These are phyloP conservation scores for Nemopilema nomurai DNA, from an alignment of 30 jellyfish, hydroid and myxozoan genomes.

Conservation along the genomic window DNA sequence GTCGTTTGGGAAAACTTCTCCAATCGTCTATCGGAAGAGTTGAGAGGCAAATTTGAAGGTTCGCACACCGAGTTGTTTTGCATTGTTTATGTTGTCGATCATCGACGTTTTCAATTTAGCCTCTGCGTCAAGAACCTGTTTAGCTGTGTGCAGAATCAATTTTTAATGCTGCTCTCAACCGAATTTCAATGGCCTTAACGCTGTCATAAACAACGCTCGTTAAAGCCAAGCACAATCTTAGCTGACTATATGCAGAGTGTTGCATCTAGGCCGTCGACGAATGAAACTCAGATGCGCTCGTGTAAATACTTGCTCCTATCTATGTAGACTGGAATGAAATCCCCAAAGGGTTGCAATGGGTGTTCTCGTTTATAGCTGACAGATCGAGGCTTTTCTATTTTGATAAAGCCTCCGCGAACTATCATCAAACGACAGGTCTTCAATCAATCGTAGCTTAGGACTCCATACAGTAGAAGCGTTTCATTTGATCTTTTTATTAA, in stretches of 20 bases:
- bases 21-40: constrained; percentile 59
- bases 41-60: constrained; percentile 56
- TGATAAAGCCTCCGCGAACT: too few relatives aligned
- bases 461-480: neutral
- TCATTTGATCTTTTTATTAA: too few relatives aligned
- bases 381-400: too few relatives aligned
- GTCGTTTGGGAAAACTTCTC: constrained; percentile 68
- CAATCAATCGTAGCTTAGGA: neutral
- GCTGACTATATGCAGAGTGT: neutral
- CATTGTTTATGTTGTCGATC: neutral
- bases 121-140: neutral
- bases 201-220: neutral
- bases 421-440: too few relatives aligned
- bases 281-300: neutral
- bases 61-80: too few relatives aligned
- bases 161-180: neutral
- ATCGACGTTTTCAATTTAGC: neutral
- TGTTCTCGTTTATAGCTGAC: neutral
- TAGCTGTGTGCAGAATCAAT: neutral
- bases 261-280: neutral
- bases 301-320: neutral
- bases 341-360: too few relatives aligned
- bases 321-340: neutral
- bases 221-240: neutral
- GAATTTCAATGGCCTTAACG: neutral